Evolutionary conservation across 2,888 invertebrate species (phyloP).

Genomic region (Drosophila differens): DNA sequence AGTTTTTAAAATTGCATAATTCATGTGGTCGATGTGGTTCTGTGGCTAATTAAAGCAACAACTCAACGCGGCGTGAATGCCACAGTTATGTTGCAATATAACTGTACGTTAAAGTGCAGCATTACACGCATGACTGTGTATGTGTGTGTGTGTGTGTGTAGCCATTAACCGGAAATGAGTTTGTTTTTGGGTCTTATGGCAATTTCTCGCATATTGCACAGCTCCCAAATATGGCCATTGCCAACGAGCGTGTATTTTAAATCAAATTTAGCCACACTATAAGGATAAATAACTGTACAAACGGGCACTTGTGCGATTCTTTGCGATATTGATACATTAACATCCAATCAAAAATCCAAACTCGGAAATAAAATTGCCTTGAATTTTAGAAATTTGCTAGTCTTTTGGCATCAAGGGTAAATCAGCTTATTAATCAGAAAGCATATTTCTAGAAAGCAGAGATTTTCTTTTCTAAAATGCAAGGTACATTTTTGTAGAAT

Average conservation of each 20-base stretch:
- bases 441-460: neutral
- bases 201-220: slow-evolving; percentile 38
- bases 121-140: slow-evolving; percentile 23
- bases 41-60: slow-evolving; percentile 70
- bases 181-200: slow-evolving; percentile 58
- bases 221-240: slow-evolving; percentile 18
- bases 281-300: neutral
- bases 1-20: slow-evolving; percentile 65
- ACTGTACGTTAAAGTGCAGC: slow-evolving; percentile 47
- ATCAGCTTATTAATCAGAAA: neutral
- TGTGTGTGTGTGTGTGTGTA: slow-evolving; percentile 17
- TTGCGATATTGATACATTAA: neutral
- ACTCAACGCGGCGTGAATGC: slow-evolving; percentile 31
- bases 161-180: slow-evolving; percentile 69
- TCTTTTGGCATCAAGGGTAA: neutral
- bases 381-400: neutral
- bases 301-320: neutral
- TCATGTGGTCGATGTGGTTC: slow-evolving; percentile 72
- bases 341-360: neutral
- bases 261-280: slow-evolving; percentile 6
- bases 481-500: neutral
- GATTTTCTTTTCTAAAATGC: neutral
- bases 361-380: neutral
- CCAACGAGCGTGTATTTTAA: neutral
- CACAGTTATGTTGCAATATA: slow-evolving; percentile 17